Base-by-base conservation (phyloP, 1,140 invertebrate genomes). In the Carposina sasakii region DNA sequence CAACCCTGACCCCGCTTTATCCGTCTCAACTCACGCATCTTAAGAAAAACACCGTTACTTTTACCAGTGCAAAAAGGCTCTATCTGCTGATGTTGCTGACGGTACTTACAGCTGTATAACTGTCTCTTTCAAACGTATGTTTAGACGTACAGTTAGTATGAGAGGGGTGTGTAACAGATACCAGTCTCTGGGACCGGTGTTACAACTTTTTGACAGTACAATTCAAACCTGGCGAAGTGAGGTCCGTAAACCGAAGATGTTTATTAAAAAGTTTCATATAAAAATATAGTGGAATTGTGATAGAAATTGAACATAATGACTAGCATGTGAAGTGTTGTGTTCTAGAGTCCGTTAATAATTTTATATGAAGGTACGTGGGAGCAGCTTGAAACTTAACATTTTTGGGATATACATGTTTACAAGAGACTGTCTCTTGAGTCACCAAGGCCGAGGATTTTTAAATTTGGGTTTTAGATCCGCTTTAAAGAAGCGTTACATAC, bases 21-120 rank as follows among this genome's bases (percentile, higher is more conserved):
- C 46, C 40, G 46, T 78, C 67, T 78, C 78, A 62, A 21, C 60
- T 78, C 71, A 76, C 67, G 70, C 70, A 81, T 79, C 77, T 83
- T 58, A 79, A 79, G 76, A 74, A 72, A 78, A 70, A 58, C 63
- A 68, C 79, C 79, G 79, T 83, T 83, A 83, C 79, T 83, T 83
- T 83, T 81, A 77, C 75, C 69, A 59, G 65, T 76, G 77, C 77
- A 76, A 83, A 81, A 83, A 83, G 77, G 73, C 68, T 66, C 54
- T 78, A 83, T 81, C 79, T 81, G 76, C 73, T 52, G 61, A 57
- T 54, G 8, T 19, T 54, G 52, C 3, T 28, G 52, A 41, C 49
- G 48, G 23, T 42, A 12, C 40, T 45, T 20, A 37, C 20, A 15
- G 17, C 16, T 31, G 50, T 52, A 22, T 39, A 15, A 13, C 45